phyloP scores from a whole-genome alignment of 2,113 vertebrate genomes.

The Chunga burmeisteri region DNA sequence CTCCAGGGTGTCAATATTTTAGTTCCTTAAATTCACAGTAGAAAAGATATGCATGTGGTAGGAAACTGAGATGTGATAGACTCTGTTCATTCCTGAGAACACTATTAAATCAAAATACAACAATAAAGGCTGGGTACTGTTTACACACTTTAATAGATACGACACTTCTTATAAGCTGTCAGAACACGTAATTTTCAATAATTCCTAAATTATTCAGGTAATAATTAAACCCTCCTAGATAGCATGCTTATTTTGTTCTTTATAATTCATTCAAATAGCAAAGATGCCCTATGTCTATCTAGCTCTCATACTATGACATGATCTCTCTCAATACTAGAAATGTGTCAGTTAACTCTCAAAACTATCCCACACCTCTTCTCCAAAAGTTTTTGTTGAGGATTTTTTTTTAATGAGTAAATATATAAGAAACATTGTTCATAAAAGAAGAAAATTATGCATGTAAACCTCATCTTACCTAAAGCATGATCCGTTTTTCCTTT shows the following conservation, averaged over 20 bases:
- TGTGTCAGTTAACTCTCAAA: rapidly evolving
- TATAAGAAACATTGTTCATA: background rate
- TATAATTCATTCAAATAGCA: background rate
- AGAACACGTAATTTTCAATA: background rate
- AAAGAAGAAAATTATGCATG: background rate
- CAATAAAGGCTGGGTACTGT: background rate
- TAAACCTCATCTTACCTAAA: background rate
- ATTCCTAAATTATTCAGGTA: background rate
- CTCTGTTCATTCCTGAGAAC: background rate
- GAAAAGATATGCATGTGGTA: background rate
- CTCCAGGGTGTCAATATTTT: background rate
- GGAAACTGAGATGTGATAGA: background rate
- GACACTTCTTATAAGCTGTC: background rate
- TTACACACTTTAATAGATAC: background rate
- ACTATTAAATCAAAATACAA: background rate
- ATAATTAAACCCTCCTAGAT: background rate
- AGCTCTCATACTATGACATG: background rate
- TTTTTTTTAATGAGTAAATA: background rate
- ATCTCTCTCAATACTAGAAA: background rate
- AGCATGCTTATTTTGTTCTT: background rate
- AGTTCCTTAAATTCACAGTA: background rate
- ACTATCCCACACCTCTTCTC: background rate
- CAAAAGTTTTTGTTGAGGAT: background rate
- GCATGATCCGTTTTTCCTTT: background rate
- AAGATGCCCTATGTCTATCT: background rate